Conservation (phyloP, 2,113 vertebrate genomes). For the Muntiacus muntjak region DNA sequence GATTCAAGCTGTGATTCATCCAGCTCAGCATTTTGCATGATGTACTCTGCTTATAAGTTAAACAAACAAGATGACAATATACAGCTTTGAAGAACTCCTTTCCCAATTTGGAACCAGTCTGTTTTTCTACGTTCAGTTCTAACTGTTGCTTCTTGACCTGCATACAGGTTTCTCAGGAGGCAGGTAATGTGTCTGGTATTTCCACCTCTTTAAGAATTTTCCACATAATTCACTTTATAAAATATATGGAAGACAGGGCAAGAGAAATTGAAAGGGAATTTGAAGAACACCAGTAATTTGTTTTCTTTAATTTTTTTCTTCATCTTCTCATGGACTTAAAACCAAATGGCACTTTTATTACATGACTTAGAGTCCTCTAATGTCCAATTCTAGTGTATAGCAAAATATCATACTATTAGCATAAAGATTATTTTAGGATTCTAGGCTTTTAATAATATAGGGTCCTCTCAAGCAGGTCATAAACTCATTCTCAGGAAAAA, state of each 20-base stretch:
- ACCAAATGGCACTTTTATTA: background rate
- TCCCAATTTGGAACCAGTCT: background rate
- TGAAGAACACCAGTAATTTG: background rate
- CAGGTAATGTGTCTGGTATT: background rate
- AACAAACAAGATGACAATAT: background rate
- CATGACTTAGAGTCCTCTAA: background rate
- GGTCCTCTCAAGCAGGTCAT: background rate
- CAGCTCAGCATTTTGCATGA: background rate
- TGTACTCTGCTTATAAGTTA: background rate
- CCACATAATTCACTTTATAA: background rate
- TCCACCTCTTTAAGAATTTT: background rate
- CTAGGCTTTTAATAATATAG: background rate
- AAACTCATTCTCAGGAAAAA: conserved; percentile 24
- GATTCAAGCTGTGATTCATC: background rate
- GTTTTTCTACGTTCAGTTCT: background rate
- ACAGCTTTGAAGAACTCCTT: background rate
- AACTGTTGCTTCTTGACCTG: background rate
- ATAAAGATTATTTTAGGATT: background rate
- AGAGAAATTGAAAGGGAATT: background rate
- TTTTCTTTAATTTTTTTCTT: background rate
- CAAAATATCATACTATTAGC: background rate
- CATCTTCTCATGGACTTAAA: background rate
- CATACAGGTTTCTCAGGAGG: background rate
- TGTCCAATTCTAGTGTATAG: background rate
- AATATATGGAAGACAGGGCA: background rate